Base-by-base conservation (phyloP, 2,113 vertebrate genomes). In the Tyto alba region DNA sequence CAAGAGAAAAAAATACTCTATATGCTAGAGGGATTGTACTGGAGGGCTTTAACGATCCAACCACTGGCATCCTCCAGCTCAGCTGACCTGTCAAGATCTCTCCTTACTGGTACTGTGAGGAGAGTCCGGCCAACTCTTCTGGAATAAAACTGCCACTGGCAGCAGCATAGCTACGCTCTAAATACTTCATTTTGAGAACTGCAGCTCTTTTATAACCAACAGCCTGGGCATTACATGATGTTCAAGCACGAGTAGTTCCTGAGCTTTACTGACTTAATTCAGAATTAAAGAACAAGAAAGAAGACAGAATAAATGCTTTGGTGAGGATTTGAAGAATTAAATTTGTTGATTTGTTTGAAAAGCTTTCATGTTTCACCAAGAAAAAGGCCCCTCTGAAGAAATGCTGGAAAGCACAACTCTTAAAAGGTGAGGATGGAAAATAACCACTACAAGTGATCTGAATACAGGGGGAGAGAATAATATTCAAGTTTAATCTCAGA, bases 71-170 rank as follows among this genome's bases (percentile, higher is more conserved):
- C 9, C 14, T 75, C 8, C 74, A 20, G 47, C 40, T 85, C 29
- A 50, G 48, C 13, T 56, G 59, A n/a, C 22, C 10, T 52, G 12
- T 12, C 10, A n/a, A 74, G 30, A 43, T 38, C 21, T 3, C 7
- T 30, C 32, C 16, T n/a, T 15, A 8, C 2, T 16, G 5, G 6
- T 36, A n/a, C 7, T 5, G 16, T 3, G 1, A 91, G 18, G 11
- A 57, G 4, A 59, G 27, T 10, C 38, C 1, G 0, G 10, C 2
- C 21, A 76, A 6, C 12, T 34, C 9, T 55, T 72, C 6, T 34
- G 29, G 32, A 77, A 57, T 29, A 53, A 29, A 66, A 18, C 10
- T 38, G 67, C 15, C 9, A 21, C 4, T 47, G 45, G 10, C 20
- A 82, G 29, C 34, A 52, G 29, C 22, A 20, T 2, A 56, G 10